phyloP scores from a whole-genome alignment of 2,888 invertebrate genomes.

The Pandemis heparana region DNA sequence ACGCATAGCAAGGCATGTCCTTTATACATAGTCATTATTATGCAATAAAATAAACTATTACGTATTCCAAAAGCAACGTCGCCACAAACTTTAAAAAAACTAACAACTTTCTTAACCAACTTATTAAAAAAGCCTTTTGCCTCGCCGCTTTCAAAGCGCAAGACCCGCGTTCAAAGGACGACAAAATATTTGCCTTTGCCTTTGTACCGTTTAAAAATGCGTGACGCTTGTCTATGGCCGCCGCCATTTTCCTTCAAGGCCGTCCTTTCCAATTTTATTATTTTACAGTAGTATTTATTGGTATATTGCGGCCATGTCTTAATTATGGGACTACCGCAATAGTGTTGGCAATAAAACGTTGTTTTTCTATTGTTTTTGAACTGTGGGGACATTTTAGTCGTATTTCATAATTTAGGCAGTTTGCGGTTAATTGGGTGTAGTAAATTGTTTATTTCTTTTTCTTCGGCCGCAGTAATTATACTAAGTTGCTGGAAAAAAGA shows the following conservation, averaged over 20 bases:
- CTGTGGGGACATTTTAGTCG: slow-evolving; percentile 43
- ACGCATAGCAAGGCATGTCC: not conserved
- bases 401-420: slow-evolving; percentile 39
- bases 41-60: slow-evolving; percentile 49
- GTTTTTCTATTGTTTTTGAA: slow-evolving; percentile 49
- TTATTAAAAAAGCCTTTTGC: slow-evolving; percentile 42
- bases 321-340: slow-evolving; percentile 71
- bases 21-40: slow-evolving; percentile 18
- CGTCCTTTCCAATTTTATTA: slow-evolving; percentile 56
- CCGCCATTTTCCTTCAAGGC: slow-evolving; percentile 46
- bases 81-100: slow-evolving; percentile 48
- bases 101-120: slow-evolving; percentile 53
- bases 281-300: slow-evolving; percentile 76
- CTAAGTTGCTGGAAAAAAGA: not conserved
- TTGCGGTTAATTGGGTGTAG: slow-evolving; percentile 35
- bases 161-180: slow-evolving; percentile 33
- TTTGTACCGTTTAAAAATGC: slow-evolving; percentile 45
- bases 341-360: slow-evolving; percentile 55
- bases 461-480: slow-evolving; percentile 11
- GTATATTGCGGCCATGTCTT: slow-evolving; percentile 70
- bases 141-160: slow-evolving; percentile 30
- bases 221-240: slow-evolving; percentile 36
- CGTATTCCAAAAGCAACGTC: slow-evolving; percentile 48
- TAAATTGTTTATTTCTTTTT: slow-evolving; percentile 28
- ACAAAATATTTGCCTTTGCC: slow-evolving; percentile 61